Base-by-base conservation (phyloP, 2,888 invertebrate genomes). In the Linnaemya tessellans region DNA sequence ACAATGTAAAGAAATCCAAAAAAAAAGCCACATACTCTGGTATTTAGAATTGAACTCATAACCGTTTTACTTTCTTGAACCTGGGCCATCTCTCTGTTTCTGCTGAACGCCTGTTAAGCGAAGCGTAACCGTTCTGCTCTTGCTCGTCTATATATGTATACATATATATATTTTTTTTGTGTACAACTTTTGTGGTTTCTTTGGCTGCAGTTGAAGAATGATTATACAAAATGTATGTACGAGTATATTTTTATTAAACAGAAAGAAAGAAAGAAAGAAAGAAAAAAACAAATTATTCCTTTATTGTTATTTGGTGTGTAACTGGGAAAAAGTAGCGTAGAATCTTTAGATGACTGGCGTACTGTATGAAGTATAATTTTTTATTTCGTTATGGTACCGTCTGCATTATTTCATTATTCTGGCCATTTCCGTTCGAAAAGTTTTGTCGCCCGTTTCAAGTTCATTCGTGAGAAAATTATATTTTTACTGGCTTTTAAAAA, bases 391-490 rank as follows among this genome's bases (percentile, higher is more conserved):
- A 25, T 41, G 10, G 1, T 41, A 41, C 38, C 67, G 60, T 71
- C 64, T 71, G 64, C 75, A 75, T 78, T 81, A 81, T 85, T 81
- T 65, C 75, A 85, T 80, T 82, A 82, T 82, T 85, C 82, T 82
- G 85, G 82, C 71, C 85, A 85, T 85, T 85, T 85, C 85, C 85
- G 85, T 85, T 85, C 75, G 41, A 43, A 85, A 85, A 85, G 54
- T 82, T 82, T 80, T 85, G 85, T 85, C 85, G 85, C 85, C 85
- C 82, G 79, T 85, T 85, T 85, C 85, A 85, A 82, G 85, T 85
- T 82, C 82, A 74, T 62, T 82, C 85, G 85, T 85, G 85, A 85
- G 85, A 85, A 85, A 85, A 85, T 80, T 80, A 54, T 79, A 65
- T 81, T 81, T 80, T 73, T 78, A 68, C 49, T 80, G 62, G 62